Evolutionary conservation across 2,797 vertebrate genomes (phyloP), one percentile per base, ranked within the genome.

Genomic region (Furcifer pardalis): DNA sequence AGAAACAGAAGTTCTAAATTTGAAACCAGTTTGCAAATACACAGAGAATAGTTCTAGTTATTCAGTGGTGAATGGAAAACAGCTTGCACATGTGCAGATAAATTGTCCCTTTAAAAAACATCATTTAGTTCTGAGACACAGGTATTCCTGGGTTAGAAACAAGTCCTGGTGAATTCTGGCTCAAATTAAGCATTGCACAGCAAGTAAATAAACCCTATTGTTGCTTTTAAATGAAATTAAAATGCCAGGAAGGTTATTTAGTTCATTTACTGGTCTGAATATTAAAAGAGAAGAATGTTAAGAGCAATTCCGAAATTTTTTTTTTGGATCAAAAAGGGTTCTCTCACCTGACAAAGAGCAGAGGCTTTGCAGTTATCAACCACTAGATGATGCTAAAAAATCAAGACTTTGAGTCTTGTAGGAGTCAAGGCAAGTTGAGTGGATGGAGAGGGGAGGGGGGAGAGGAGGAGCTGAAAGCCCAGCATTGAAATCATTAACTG

Each of bases 341-440:
- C 17, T 63, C 37, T 12, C 46, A 77, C 9, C 17, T 68, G n/a
- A 30, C 9, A 75, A 82, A 76, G 37, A 4, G 2, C 17, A 12
- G 27, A 23, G 68, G 72, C 42, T 76, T 37, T 76, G 60, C 23
- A 56, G 32, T 15, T 10, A 37, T 56, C 66, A 40, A 49, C 94
- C 95, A 84, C 93, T 93, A 94, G 95, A 87, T 94, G 96, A 94
- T 89, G 80, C 88, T 91, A 91, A 89, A 88, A 89, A 5, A 49
- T 84, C 68, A 91, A 89, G 44, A 12, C 71, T 90, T 82, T 62
- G 40, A 7, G 40, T 83, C 79, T 65, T 85, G 4, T 79, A 0
- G 40, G 85, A 37, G 52, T 81, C 49, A n/a, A 23, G 75, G 74
- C 35, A 88, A 86, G 81, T 93, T 90, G 83, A 72, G 80, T 72